phyloP scores from a whole-genome alignment of 2,797 vertebrate genomes.

The Pangasius djambal region DNA sequence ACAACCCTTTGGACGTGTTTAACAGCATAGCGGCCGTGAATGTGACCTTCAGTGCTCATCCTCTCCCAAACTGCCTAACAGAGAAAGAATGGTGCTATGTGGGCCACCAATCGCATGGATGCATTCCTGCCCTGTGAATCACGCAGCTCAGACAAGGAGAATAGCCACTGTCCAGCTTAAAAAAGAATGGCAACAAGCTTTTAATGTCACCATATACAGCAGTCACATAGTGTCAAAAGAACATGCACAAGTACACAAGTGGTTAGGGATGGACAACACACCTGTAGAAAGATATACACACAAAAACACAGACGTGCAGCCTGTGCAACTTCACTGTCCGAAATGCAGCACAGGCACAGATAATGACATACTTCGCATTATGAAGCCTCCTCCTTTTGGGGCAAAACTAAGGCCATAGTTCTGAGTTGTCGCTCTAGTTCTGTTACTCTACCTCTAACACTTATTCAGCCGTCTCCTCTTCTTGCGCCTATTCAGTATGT shows the following conservation, averaged over 20 bases:
- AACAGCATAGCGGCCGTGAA: background rate
- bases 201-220: slow-evolving; percentile 11
- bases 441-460: background rate
- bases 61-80: background rate
- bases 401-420: background rate
- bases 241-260: slow-evolving; percentile 9
- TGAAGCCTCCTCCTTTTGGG: background rate
- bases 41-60: background rate
- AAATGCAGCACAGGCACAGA: slow-evolving; percentile 27
- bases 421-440: background rate
- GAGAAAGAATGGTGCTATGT: background rate
- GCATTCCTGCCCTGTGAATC: slow-evolving; percentile 47
- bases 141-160: slow-evolving; percentile 12
- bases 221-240: slow-evolving; percentile 13
- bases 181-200: slow-evolving; percentile 7
- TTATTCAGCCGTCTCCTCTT: background rate
- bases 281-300: slow-evolving; percentile 7
- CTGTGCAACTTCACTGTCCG: slow-evolving; percentile 54
- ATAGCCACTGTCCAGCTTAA: slow-evolving; percentile 25
- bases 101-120: slow-evolving; percentile 24
- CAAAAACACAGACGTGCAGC: slow-evolving; percentile 9
- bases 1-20: slow-evolving; percentile 33
- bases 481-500: slow-evolving; percentile 1
- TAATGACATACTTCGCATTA: slow-evolving; percentile 15
- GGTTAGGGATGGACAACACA: slow-evolving; percentile 11